A percentile compares a stretch with the other conserved stretches of the same genome.
These are phyloP conservation scores for Rhadina sibilatrix DNA, from an alignment of 2,113 vertebrate genomes.

Conservation along the genomic window DNA sequence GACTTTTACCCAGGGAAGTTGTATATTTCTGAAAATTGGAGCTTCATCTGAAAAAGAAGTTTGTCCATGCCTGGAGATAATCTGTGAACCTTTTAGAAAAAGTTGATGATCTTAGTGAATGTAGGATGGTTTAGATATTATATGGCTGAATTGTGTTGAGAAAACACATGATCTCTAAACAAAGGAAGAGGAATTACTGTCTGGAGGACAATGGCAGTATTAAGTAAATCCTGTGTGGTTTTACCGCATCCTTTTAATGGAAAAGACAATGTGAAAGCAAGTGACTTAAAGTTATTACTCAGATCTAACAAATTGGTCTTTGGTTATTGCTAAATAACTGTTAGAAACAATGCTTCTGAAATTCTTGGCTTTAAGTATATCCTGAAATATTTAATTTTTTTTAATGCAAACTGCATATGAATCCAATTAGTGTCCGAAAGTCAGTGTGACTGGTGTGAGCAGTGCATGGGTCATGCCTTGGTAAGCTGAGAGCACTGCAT, in stretches of 20 bases:
- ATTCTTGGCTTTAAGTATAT: not conserved
- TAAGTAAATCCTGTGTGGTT: not conserved
- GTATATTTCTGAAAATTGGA: not conserved
- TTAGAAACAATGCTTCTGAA: not conserved
- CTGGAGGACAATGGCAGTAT: not conserved
- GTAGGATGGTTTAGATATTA: not conserved
- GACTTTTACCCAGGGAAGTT: not conserved
- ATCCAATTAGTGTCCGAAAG: not conserved
- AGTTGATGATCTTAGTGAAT: not conserved
- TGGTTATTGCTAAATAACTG: not conserved
- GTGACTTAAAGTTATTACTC: not conserved
- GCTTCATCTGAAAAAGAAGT: not conserved
- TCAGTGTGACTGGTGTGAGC: not conserved
- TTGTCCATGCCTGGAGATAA: not conserved
- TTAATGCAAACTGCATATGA: not conserved
- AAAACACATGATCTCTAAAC: not conserved
- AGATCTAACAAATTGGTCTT: not conserved
- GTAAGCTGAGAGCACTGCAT: not conserved
- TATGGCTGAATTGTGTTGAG: not conserved
- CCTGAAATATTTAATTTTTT: not conserved
- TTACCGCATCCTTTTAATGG: not conserved
- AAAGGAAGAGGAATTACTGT: not conserved
- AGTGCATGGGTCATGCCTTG: not conserved
- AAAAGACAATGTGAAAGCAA: not conserved
- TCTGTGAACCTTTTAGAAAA: not conserved